Base-by-base conservation (phyloP, 2,113 vertebrate species). In the Phocoena sinus region DNA sequence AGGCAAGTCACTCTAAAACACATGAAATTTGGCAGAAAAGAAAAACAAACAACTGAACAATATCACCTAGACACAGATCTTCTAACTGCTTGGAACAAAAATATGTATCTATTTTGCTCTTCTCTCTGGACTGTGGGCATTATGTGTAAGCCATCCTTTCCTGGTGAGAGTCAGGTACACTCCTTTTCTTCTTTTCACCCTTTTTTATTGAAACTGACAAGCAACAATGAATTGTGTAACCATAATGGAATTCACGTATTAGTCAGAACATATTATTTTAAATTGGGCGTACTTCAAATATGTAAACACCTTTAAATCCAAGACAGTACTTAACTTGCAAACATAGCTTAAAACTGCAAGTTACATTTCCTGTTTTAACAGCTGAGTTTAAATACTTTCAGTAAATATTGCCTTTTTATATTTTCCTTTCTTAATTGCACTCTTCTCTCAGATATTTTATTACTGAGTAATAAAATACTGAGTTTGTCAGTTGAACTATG, bases 331-430 rank as follows among this genome's bases (percentile, higher is more conserved):
- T 97, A 97, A 96, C 56, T 92, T 83, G 71, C 97, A 97, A 97
- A 98, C 81, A 91, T 97, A 88, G 96, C 91, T 97, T 93, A 96
- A 97, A 98, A 97, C 96, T 95, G 47, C 94, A 97, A 98, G 68
- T 90, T 96, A 96, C 94, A 98, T 97, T 98, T 98, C 95, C 88
- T 98, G 96, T 98, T 98, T 98, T 97, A 98, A 98, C 98, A 98
- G 97, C 93, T 98, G 97, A 98, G 95, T 97, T 97, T 97, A 98
- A 98, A 96, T 87, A 97, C 76, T 67, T 97, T 97, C 83, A 96
- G 74, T 92, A 98, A 98, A 98, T 97, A 97, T 63, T 98, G 56
- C 83, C 90, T 97, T 98, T 98, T 98, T 94, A 92, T 98, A 97
- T 98, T 98, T 98, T 89, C 97, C 97, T 97, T 97, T 98, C 96